A percentile compares a stretch with the other conserved stretches of the same genome.
phyloP scores from a whole-genome alignment of 2,888 invertebrate genomes.

The Polydrusus tereticollis region DNA sequence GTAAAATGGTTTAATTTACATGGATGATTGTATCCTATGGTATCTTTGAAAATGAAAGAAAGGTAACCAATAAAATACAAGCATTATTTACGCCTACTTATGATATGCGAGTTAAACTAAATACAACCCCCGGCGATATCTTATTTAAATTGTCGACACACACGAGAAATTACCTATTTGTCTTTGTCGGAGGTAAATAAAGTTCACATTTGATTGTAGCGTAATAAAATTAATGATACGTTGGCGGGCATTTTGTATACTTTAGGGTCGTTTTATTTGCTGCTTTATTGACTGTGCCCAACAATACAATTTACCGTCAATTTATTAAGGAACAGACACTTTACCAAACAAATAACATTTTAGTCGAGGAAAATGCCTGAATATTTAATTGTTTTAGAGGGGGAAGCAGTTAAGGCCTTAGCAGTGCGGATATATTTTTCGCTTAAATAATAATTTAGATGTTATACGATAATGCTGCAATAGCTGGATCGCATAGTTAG shows the following conservation, averaged over 20 bases:
- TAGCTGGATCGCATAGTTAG: too few relatives aligned
- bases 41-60: too few relatives aligned
- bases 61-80: too few relatives aligned
- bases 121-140: not conserved
- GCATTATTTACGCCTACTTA: not conserved
- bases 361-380: too few relatives aligned
- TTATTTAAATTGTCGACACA: conserved; percentile 1
- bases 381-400: too few relatives aligned
- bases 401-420: too few relatives aligned
- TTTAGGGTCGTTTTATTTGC: conserved; percentile 7
- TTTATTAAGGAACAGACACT: not conserved
- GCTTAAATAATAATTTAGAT: too few relatives aligned
- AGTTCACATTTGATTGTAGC: conserved; percentile 11
- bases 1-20: too few relatives aligned
- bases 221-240: conserved; percentile 20
- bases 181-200: conserved; percentile 6
- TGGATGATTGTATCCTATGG: too few relatives aligned
- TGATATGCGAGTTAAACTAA: not conserved
- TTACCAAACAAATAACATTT: not conserved
- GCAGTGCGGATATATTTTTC: too few relatives aligned
- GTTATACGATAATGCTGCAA: too few relatives aligned
- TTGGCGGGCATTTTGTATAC: conserved; percentile 16
- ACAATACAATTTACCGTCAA: conserved; percentile 6
- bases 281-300: conserved; percentile 14
- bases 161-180: conserved; percentile 10